phyloP scores from a whole-genome alignment of 2,888 invertebrate genomes.

The Calameuta filiformis region DNA sequence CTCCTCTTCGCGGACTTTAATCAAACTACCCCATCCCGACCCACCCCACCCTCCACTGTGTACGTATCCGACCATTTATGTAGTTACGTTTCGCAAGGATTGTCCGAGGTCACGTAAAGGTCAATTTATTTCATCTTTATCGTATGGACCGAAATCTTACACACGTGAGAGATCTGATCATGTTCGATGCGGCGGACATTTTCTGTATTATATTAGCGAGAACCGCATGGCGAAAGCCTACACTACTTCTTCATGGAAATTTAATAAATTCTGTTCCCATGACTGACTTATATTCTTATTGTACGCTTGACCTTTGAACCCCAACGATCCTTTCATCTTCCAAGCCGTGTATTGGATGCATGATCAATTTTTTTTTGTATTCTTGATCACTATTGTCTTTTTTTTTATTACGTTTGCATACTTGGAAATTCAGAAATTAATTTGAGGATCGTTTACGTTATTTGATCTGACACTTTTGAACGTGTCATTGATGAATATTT shows the following conservation, averaged over 20 bases:
- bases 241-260: constrained; percentile 8
- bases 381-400: background rate
- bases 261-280: constrained; percentile 29
- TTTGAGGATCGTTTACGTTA: background rate
- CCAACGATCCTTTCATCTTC: background rate
- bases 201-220: background rate
- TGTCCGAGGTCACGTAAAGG: constrained; percentile 19
- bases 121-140: constrained; percentile 34
- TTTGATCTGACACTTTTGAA: background rate
- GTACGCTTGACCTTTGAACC: background rate
- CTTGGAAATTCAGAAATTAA: background rate
- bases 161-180: background rate
- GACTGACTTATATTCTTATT: background rate
- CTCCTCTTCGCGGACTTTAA: background rate
- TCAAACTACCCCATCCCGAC: background rate
- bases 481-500: background rate
- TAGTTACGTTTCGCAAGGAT: background rate
- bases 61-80: constrained; percentile 19
- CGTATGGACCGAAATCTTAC: constrained; percentile 14
- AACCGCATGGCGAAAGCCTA: background rate
- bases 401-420: background rate
- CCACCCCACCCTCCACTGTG: constrained; percentile 10
- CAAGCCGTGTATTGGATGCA: background rate
- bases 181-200: background rate
- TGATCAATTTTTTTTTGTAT: background rate